Percentiles rank a stretch among this genome's conserved stretches.
These are phyloP conservation scores for human (Homo sapiens) DNA, from an alignment of 2,113 vertebrate genomes.

Conservation along the genomic window GRCh38 chr9:37856501-37857000, in stretches of 20 bases:
- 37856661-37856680: neutral
- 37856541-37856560: constrained; percentile 2
- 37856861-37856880: neutral
- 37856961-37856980: neutral
- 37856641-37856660: neutral
- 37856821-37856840: neutral
- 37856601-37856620: neutral
- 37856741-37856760: neutral
- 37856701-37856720: neutral
- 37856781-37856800: neutral
- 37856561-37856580: neutral
- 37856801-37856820: constrained; percentile 19
- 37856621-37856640: constrained; percentile 28
- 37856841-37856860: neutral
- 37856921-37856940: constrained; percentile 6
- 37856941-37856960: constrained; percentile 8
- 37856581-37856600: neutral
- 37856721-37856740: neutral
- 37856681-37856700: neutral
- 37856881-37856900: neutral
- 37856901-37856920: neutral
- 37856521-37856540: neutral
- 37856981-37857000: neutral
- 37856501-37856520: constrained; percentile 2
- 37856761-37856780: neutral